Percentiles rank a stretch among this genome's conserved stretches.
These are phyloP conservation scores for Acinonyx jubatus DNA, from an alignment of 2,113 vertebrate species.

Conservation along the genomic window DNA sequence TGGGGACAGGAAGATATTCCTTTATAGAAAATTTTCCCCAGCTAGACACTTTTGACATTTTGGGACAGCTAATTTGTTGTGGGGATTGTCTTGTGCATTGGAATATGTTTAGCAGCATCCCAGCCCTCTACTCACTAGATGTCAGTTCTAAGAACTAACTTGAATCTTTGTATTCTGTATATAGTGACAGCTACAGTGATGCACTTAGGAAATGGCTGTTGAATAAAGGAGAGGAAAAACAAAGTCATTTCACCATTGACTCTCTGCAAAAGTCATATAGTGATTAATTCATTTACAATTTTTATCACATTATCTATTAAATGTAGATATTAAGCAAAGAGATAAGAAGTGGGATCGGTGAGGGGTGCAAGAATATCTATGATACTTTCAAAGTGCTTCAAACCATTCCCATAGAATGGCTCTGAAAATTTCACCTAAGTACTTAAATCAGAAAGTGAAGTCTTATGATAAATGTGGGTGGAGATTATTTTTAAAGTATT, in stretches of 20 bases:
- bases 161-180: not conserved
- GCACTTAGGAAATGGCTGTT: not conserved
- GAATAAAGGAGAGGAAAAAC: not conserved
- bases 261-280: not conserved
- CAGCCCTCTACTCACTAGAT: not conserved
- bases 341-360: not conserved
- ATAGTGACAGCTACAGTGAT: not conserved
- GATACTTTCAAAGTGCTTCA: not conserved
- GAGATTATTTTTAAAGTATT: not conserved
- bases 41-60: not conserved
- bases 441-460: not conserved
- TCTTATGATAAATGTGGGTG: not conserved
- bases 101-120: not conserved
- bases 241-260: not conserved
- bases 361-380: not conserved
- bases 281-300: not conserved
- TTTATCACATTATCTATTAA: conserved; percentile 5
- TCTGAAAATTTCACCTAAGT: not conserved
- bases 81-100: not conserved
- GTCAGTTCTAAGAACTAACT: not conserved
- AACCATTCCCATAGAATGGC: not conserved
- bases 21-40: not conserved
- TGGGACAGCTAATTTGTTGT: not conserved
- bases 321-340: not conserved
- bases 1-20: not conserved